Evolutionary conservation across 2,113 vertebrate species (phyloP).

Genomic region (Istiophorus platypterus): DNA sequence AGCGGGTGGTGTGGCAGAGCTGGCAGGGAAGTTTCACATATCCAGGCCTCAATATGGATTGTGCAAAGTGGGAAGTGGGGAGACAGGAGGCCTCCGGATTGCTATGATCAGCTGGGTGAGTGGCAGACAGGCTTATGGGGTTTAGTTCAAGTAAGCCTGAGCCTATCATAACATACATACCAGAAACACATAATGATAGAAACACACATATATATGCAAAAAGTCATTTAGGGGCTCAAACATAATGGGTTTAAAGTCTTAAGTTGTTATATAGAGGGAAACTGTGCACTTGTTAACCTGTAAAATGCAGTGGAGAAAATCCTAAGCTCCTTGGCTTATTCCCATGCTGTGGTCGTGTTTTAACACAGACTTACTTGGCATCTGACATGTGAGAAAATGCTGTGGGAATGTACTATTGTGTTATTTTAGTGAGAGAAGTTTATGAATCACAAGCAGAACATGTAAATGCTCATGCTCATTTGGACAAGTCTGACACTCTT

Average conservation of each 20-base stretch:
- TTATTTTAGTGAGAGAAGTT: not conserved
- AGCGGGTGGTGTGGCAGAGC: slow-evolving; percentile 87
- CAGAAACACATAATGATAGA: not conserved
- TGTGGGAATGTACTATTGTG: not conserved
- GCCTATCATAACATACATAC: slow-evolving; percentile 5
- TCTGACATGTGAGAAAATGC: slow-evolving; percentile 38
- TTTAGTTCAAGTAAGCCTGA: slow-evolving; percentile 4
- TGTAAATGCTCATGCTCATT: not conserved
- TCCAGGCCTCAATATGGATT: slow-evolving; percentile 87
- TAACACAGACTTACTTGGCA: slow-evolving; percentile 36
- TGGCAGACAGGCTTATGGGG: slow-evolving; percentile 26
- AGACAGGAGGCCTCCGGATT: slow-evolving; percentile 72
- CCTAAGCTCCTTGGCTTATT: slow-evolving; percentile 25
- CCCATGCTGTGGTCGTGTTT: slow-evolving; percentile 41
- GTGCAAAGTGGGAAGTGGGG: slow-evolving; percentile 79
- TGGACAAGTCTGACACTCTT: not conserved
- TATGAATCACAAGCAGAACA: slow-evolving; percentile 1
- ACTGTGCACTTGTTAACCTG: slow-evolving; percentile 27
- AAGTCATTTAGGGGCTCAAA: slow-evolving; percentile 8
- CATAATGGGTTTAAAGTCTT: slow-evolving; percentile 46
- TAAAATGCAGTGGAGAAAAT: slow-evolving; percentile 20
- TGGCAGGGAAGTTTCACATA: slow-evolving; percentile 83
- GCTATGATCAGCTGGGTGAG: slow-evolving; percentile 89
- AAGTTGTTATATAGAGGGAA: slow-evolving; percentile 25
- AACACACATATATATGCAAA: slow-evolving; percentile 4